A percentile compares a stretch with the other conserved stretches of the same genome.
phyloP scores from a whole-genome alignment of 2,888 invertebrate species.

The Oxyteleia sp. region DNA sequence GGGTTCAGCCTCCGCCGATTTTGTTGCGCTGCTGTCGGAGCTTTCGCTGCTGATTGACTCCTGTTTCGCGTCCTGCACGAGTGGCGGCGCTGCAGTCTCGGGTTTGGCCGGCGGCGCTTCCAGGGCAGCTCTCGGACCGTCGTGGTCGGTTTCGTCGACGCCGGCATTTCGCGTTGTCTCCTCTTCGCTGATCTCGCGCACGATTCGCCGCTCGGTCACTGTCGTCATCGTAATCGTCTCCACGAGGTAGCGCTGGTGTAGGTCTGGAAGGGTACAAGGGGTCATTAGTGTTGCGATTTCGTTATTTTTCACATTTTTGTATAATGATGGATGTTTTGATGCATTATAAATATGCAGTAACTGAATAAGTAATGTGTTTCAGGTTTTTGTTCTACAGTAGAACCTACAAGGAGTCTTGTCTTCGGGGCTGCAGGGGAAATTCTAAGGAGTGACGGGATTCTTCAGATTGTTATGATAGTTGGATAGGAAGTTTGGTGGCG shows the following conservation, averaged over 20 bases:
- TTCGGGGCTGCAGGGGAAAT: too few relatives aligned
- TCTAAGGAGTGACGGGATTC: too few relatives aligned
- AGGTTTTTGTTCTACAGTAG: too few relatives aligned
- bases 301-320: too few relatives aligned
- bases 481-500: too few relatives aligned
- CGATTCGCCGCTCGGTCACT: conserved; percentile 90
- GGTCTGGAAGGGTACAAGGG: conserved; percentile 75
- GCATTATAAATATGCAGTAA: too few relatives aligned
- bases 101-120: conserved; percentile 41
- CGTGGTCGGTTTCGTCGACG: conserved; percentile 75
- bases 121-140: neutral
- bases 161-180: conserved; percentile 73
- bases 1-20: conserved; percentile 48
- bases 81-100: conserved; percentile 4
- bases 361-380: too few relatives aligned
- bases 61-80: conserved; percentile 66
- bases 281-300: neutral
- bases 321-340: too few relatives aligned
- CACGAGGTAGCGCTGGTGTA: conserved; percentile 89
- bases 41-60: conserved; percentile 43
- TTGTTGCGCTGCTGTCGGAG: conserved; percentile 5
- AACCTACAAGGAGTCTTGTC: too few relatives aligned
- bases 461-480: too few relatives aligned
- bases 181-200: conserved; percentile 88
- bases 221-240: conserved; percentile 92